Evolutionary conservation across 2,888 invertebrate genomes (phyloP).

Genomic region (Drosophila borborema): DNA sequence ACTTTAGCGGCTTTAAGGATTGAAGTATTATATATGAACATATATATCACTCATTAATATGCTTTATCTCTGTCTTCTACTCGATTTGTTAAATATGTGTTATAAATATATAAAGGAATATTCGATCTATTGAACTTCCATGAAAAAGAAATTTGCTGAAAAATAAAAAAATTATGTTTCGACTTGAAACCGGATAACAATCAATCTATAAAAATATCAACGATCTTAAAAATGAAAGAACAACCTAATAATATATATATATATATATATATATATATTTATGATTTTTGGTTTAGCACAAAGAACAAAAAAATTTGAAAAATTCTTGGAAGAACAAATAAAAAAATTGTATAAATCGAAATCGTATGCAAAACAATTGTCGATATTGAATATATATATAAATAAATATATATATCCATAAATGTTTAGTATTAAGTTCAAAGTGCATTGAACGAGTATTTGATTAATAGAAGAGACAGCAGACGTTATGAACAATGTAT

Average conservation of each 20-base stretch:
- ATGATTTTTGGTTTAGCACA: neutral
- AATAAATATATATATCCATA: slow-evolving; percentile 69
- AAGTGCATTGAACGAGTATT: slow-evolving; percentile 32
- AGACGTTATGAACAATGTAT: slow-evolving; percentile 41
- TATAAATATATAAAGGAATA: neutral
- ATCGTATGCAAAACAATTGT: slow-evolving; percentile 65
- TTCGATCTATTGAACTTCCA: slow-evolving; percentile 1
- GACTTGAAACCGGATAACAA: slow-evolving; percentile 2
- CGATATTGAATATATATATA: slow-evolving; percentile 69
- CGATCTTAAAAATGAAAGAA: neutral
- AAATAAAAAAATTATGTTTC: slow-evolving; percentile 5
- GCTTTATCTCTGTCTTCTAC: slow-evolving; percentile 1
- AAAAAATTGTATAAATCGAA: slow-evolving; percentile 41
- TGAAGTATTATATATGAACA: slow-evolving; percentile 1
- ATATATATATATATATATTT: neutral
- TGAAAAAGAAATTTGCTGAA: slow-evolving; percentile 6
- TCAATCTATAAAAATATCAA: slow-evolving; percentile 11
- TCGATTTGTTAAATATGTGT: slow-evolving; percentile 9
- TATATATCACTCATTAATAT: neutral
- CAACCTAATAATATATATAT: neutral
- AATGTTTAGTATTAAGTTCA: slow-evolving; percentile 77
- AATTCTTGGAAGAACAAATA: slow-evolving; percentile 3
- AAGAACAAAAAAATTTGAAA: neutral
- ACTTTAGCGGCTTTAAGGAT: neutral
- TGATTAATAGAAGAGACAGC: neutral